Evolutionary conservation across 2,888 invertebrate species (phyloP).

Genomic region (Congeria kusceri): DNA sequence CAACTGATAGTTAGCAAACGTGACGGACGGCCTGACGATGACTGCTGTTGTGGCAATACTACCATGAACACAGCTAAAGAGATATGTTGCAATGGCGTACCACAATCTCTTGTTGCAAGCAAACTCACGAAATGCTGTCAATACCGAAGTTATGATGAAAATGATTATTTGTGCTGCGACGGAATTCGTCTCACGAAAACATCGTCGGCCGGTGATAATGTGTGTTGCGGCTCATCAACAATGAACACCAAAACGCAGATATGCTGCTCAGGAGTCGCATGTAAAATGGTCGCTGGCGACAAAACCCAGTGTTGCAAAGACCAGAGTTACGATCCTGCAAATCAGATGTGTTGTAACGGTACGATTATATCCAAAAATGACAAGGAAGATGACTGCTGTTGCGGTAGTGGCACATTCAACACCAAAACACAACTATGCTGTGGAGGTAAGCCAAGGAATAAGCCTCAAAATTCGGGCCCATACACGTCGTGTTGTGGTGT

Average conservation of each 20-base stretch:
- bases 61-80: constrained; percentile 30
- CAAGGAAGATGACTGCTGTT: constrained; percentile 6
- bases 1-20: constrained; percentile 7
- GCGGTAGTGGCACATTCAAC: constrained; percentile 3
- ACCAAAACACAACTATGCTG: constrained; percentile 13
- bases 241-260: constrained; percentile 19
- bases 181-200: constrained; percentile 22
- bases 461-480: constrained; percentile 12
- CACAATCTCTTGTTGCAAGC: constrained; percentile 10
- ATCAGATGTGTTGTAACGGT: constrained; percentile 28
- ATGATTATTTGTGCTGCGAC: constrained; percentile 31
- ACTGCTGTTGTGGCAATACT: constrained; percentile 36
- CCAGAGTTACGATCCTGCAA: constrained; percentile 21
- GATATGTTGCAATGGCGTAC: constrained; percentile 34
- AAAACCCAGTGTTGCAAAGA: constrained; percentile 39
- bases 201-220: constrained; percentile 21
- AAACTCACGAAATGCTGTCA: constrained; percentile 30
- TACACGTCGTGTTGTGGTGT: constrained; percentile 8
- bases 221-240: constrained; percentile 34
- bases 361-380: constrained; percentile 7
- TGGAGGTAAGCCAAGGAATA: constrained; percentile 8
- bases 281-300: constrained; percentile 21
- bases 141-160: constrained; percentile 22
- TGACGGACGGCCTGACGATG: constrained; percentile 13
- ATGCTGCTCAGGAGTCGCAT: constrained; percentile 32